phyloP scores from a whole-genome alignment of 2,888 invertebrate species.

The Acanthococcus lagerstroemiae region DNA sequence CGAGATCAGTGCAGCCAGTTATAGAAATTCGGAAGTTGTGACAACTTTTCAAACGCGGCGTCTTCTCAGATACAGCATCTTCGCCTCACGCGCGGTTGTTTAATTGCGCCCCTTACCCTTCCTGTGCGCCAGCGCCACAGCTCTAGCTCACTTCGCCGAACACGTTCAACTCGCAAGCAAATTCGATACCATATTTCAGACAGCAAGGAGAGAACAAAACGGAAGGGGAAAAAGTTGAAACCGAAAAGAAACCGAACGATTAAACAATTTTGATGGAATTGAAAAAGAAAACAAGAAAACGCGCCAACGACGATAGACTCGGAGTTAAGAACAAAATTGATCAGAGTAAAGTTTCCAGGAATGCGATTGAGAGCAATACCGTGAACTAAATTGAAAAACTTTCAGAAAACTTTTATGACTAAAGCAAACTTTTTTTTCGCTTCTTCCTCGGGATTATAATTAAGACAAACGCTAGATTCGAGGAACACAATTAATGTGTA shows the following conservation, averaged over 20 bases:
- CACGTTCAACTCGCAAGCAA: too few relatives aligned
- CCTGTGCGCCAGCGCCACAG: too few relatives aligned
- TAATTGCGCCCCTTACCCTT: too few relatives aligned
- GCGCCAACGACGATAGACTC: slow-evolving; percentile 13
- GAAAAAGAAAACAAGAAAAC: slow-evolving; percentile 24
- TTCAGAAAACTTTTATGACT: slow-evolving; percentile 25
- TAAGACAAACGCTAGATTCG: slow-evolving; percentile 14
- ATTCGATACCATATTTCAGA: too few relatives aligned
- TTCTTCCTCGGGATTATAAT: slow-evolving; percentile 2
- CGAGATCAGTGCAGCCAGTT: too few relatives aligned
- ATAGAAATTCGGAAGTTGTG: too few relatives aligned
- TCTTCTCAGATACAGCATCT: too few relatives aligned
- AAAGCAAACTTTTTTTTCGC: slow-evolving; percentile 18
- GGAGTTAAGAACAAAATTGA: slow-evolving; percentile 21
- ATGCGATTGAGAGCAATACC: slow-evolving; percentile 24
- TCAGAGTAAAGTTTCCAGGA: slow-evolving; percentile 21
- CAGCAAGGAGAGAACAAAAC: background rate
- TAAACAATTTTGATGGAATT: slow-evolving; percentile 28
- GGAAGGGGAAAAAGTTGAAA: background rate
- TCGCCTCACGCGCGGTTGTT: too few relatives aligned
- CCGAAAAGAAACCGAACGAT: slow-evolving; percentile 16
- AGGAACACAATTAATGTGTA: slow-evolving; percentile 1
- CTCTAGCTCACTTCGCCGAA: too few relatives aligned
- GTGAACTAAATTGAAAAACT: slow-evolving; percentile 29
- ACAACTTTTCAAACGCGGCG: too few relatives aligned